Evolutionary conservation across 2,888 invertebrate species (phyloP).

Genomic region (Lasioglossum leucozonium): DNA sequence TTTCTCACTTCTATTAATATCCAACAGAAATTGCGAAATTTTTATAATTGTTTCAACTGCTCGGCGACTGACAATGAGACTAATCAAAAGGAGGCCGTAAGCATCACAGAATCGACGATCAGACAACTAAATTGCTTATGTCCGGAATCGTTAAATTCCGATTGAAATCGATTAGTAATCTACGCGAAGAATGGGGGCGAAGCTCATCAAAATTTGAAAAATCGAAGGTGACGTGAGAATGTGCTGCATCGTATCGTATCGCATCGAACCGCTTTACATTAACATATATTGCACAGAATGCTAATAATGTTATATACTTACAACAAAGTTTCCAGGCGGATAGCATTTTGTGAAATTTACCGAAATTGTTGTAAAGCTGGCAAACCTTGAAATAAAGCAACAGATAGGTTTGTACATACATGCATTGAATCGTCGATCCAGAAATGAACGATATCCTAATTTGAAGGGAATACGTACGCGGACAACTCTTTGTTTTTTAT

Average conservation of each 20-base stretch:
- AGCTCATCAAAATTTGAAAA: neutral
- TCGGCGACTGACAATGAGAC: neutral
- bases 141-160: neutral
- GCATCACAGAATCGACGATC: neutral
- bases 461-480: neutral
- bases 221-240: neutral
- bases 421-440: neutral
- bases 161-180: too few species aligned
- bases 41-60: neutral
- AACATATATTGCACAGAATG: neutral
- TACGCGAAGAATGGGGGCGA: too few species aligned
- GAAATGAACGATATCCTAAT: neutral
- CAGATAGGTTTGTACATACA: neutral
- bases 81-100: neutral
- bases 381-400: neutral
- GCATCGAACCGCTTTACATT: neutral
- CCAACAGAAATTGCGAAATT: neutral
- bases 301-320: constrained; percentile 68
- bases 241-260: neutral
- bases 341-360: constrained; percentile 61
- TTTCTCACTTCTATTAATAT: neutral
- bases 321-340: constrained; percentile 73
- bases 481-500: neutral
- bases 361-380: neutral
- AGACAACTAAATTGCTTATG: neutral